A percentile compares a stretch with the other conserved stretches of the same genome.
Evolutionary conservation across 1,140 invertebrate genomes (phyloP).

Genomic region (Hycleus phaleratus): DNA sequence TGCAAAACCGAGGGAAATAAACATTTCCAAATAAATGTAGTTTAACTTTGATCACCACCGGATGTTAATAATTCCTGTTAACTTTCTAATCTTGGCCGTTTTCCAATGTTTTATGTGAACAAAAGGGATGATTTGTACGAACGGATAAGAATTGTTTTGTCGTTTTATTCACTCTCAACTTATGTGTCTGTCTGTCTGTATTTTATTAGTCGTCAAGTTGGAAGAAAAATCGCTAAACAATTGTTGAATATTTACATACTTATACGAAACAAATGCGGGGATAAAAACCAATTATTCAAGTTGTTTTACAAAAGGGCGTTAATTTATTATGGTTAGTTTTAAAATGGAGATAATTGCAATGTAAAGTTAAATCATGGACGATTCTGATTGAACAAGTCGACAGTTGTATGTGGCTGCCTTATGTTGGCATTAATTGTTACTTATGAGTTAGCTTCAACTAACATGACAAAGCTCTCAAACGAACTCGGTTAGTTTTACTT

Average conservation of each 20-base stretch:
- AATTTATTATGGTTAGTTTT: slow-evolving; percentile 16
- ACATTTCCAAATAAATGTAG: neutral
- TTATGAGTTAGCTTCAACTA: slow-evolving; percentile 15
- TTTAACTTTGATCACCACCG: slow-evolving; percentile 5
- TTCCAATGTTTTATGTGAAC: slow-evolving; percentile 5
- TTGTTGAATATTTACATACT: neutral
- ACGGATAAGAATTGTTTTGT: neutral
- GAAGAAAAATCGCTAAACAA: neutral
- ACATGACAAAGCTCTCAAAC: slow-evolving; percentile 21
- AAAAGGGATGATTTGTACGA: slow-evolving; percentile 14
- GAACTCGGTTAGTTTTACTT: slow-evolving; percentile 8
- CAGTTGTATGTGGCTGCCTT: neutral
- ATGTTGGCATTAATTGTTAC: slow-evolving; percentile 19
- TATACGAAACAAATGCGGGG: neutral
- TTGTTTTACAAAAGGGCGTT: slow-evolving; percentile 8
- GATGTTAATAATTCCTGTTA: slow-evolving; percentile 4
- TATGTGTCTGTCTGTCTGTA: neutral
- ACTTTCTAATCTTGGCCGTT: neutral
- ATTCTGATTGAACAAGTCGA: slow-evolving; percentile 13
- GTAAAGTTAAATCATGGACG: slow-evolving; percentile 17
- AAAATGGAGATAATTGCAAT: slow-evolving; percentile 19
- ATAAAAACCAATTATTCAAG: slow-evolving; percentile 17
- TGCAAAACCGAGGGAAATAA: neutral
- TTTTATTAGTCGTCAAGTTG: neutral
- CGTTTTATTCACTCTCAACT: slow-evolving; percentile 1